These are phyloP conservation scores for Chiroxiphia lanceolata DNA, from an alignment of 2,797 vertebrate species.

Conservation along the genomic window DNA sequence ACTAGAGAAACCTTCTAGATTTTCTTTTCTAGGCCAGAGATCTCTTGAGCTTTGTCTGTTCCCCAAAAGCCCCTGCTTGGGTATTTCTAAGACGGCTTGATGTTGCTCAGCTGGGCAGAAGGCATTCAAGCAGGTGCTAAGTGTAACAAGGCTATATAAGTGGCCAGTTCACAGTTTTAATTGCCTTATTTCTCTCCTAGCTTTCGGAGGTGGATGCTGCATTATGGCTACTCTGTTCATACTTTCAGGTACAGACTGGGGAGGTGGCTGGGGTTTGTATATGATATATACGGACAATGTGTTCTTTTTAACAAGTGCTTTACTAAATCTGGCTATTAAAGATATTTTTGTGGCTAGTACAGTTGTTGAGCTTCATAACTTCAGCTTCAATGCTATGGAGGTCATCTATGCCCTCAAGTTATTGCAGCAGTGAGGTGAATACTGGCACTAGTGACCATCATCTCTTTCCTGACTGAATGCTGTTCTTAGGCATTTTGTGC, in stretches of 20 bases:
- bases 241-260: not conserved
- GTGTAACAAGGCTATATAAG: not conserved
- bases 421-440: not conserved
- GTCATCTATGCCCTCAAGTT: not conserved
- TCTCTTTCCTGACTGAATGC: not conserved
- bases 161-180: not conserved
- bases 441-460: not conserved
- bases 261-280: not conserved
- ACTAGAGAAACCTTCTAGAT: not conserved
- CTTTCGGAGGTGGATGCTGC: rapidly evolving
- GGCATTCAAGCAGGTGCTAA: not conserved
- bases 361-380: not conserved
- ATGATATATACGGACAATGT: not conserved
- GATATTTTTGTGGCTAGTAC: not conserved
- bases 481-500: not conserved
- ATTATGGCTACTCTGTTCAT: rapidly evolving
- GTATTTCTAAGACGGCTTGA: not conserved
- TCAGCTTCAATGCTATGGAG: not conserved
- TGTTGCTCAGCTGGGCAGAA: slow-evolving; percentile 9
- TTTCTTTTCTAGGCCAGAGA: not conserved
- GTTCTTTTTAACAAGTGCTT: not conserved
- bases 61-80: not conserved
- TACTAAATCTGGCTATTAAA: not conserved
- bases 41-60: not conserved
- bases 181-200: not conserved